Evolutionary conservation across 2,888 invertebrate species (phyloP), one percentile per base, ranked within the genome.

Genomic region (Pollenia griseotomentosa): DNA sequence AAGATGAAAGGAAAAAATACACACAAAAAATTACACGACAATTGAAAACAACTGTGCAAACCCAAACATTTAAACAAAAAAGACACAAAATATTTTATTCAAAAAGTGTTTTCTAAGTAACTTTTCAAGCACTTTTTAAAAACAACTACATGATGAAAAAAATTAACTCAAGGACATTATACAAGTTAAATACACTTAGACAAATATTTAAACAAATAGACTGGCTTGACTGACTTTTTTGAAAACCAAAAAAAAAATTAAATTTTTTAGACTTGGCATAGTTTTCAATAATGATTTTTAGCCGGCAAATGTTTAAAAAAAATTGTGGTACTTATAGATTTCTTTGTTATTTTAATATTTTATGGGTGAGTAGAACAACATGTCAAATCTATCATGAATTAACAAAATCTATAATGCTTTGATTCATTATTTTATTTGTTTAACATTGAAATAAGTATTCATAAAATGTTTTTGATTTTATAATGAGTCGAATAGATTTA

Each of bases 121-220:
- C 55, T 73, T 81, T 80, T 81, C 11, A 85, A 84, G 53, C 42
- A 75, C 53, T 79, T 79, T 63, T 73, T 4, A 57, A 11, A 53
- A 59, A 74, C 19, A 81, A 46, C 55, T 23, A 42, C 40, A 44
- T 44, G 5, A 11, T 33, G 12, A 2, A 73, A 40, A 63, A 48
- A 59, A 53, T 33, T n/a, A 77, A 57, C 78, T 74, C 82, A 83
- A 86, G 70, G 82, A 82, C 82, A 82, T 68, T 11, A 55, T 74
- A 73, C 53, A 61, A 77, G 44, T 55, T 42, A 71, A 40, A 77
- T 14, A 66, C 8, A 68, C 12, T 61, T 63, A 57, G n/a, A 65
- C 61, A 66, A 70, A 85, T 40, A 14, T 55, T 53, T 70, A 73
- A 68, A 74, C 40, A 61, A 68, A 73, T n/a, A 66, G 33, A 46